Base-by-base conservation (phyloP, 2,113 vertebrate species). In the Calidris pugnax region DNA sequence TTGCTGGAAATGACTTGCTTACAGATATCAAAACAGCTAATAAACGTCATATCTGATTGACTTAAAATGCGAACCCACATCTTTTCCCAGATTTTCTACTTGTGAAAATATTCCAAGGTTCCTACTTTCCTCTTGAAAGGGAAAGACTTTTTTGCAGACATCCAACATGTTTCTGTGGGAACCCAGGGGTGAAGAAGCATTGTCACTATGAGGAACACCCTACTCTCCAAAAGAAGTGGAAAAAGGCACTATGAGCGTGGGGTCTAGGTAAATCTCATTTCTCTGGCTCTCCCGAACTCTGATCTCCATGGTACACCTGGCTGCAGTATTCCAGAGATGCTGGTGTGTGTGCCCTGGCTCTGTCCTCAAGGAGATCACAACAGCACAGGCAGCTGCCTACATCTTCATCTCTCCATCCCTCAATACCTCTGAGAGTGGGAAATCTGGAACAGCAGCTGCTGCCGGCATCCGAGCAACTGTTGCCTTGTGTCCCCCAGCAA, bases 1-100 rank as follows among this genome's bases (percentile, higher is more conserved):
- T 62, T 97, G 26, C 84, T 85, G 62, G 80, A 87, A 95, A 89
- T 85, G 0, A 95, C 69, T 89, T 90, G 50, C 50, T 88, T 86
- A 74, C 30, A 67, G 60, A 57, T 43, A 71, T 12, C 63, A 95
- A 80, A 74, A 12, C 37, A 53, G 30, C 66, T 92, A 67, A 84
- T 26, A 57, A 93, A 55, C 45, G 74, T 27, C 16, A 1, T 43
- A 48, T 87, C 69, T 47, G 17, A 64, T 39, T 43, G 33, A 72
- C 48, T 78, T 66, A 66, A 90, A 90, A 84, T 15, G 59, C 41
- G 19, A 74, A 86, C 26, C 28, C 66, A 32, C 9, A 43, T 37
- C 2, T 84, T 95, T 47, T 67, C 27, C 8, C 75, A 73, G n/a
- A 66, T 80, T 79, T 94, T 78, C 53, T 71, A 21, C 59, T 76